phyloP scores from a whole-genome alignment of 2,888 invertebrate genomes.

The Lasius platythorax region DNA sequence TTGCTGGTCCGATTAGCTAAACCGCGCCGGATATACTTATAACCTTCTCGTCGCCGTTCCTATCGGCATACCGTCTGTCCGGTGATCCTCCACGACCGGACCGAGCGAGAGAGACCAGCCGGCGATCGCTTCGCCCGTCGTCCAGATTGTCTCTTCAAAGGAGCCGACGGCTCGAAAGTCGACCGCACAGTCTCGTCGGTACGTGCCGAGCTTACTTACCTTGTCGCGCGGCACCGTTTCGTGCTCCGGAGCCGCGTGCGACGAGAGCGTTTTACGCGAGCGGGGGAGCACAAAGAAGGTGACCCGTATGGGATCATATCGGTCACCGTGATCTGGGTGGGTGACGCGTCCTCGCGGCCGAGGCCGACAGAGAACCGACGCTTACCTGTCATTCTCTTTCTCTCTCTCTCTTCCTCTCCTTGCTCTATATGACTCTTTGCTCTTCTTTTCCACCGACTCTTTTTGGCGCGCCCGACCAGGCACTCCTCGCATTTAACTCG shows the following conservation, averaged over 20 bases:
- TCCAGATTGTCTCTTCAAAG: constrained; percentile 76
- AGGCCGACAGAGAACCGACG: constrained; percentile 49
- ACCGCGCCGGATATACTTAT: neutral
- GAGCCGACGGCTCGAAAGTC: constrained; percentile 74
- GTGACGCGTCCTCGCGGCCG: constrained; percentile 72
- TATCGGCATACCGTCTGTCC: constrained; percentile 4
- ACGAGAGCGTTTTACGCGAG: constrained; percentile 39
- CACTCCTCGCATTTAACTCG: neutral
- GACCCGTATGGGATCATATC: constrained; percentile 76
- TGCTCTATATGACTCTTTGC: constrained; percentile 32
- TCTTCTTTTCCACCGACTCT: constrained; percentile 49
- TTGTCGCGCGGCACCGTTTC: constrained; percentile 50
- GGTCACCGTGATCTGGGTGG: constrained; percentile 78
- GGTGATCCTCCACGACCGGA: constrained; percentile 9
- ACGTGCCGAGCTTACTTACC: constrained; percentile 74
- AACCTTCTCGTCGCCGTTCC: neutral
- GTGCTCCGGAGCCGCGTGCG: constrained; percentile 14
- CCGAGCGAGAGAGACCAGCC: constrained; percentile 45
- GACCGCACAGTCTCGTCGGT: constrained; percentile 54
- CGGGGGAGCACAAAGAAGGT: constrained; percentile 61
- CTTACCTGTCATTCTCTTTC: constrained; percentile 45
- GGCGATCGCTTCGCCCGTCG: constrained; percentile 73
- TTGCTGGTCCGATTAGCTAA: constrained; percentile 1
- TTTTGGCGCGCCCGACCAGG: neutral
- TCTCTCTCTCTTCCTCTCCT: constrained; percentile 41